These are phyloP conservation scores for Butorides virescens DNA, from an alignment of 2,113 vertebrate genomes.

Conservation along the genomic window DNA sequence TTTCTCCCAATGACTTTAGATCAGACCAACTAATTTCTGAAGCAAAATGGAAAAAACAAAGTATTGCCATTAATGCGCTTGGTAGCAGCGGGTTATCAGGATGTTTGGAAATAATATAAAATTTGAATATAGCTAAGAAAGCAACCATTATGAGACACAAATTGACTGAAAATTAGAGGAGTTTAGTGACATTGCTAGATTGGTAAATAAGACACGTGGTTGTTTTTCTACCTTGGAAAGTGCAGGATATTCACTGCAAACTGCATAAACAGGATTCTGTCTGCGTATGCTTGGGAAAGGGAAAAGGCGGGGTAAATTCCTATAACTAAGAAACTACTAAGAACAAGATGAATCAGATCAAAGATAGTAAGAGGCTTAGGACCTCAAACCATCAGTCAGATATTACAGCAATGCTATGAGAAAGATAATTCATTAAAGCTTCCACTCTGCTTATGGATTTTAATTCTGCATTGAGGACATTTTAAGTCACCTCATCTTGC, in stretches of 20 bases:
- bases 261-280: not conserved
- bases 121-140: not conserved
- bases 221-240: not conserved
- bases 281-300: not conserved
- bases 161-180: not conserved
- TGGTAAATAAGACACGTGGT: not conserved
- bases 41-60: not conserved
- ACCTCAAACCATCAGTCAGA: not conserved
- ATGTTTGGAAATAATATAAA: not conserved
- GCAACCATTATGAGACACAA: not conserved
- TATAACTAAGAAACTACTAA: not conserved
- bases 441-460: not conserved
- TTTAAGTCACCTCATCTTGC: not conserved
- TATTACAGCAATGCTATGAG: not conserved
- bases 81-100: not conserved
- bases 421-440: constrained; percentile 14
- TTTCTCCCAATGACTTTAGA: not conserved
- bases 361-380: constrained; percentile 1
- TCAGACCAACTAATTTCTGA: not conserved
- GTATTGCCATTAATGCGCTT: not conserved
- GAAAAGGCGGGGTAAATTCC: not conserved
- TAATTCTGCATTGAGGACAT: not conserved
- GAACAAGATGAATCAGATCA: not conserved
- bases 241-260: not conserved
- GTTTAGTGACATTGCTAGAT: not conserved